Conservation (phyloP, 1,140 invertebrate genomes). For the Heliconius hermathena region DNA sequence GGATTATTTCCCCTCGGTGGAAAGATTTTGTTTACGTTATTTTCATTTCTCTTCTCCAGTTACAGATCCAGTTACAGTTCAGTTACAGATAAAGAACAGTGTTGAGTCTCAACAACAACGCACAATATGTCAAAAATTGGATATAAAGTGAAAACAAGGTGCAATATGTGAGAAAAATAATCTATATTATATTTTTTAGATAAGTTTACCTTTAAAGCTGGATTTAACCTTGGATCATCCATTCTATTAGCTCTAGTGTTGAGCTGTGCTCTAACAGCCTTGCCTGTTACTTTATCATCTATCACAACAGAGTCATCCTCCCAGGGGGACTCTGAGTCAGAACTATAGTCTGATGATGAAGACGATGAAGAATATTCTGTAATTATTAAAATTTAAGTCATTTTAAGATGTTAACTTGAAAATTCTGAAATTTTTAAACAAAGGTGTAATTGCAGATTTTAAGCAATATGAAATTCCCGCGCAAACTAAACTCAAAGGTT, state of each 20-base stretch:
- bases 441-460: neutral
- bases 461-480: slow-evolving; percentile 51
- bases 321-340: slow-evolving; percentile 70
- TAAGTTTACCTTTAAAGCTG: slow-evolving; percentile 56
- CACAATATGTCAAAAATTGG: no score
- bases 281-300: slow-evolving; percentile 49
- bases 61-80: no score
- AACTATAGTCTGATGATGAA: slow-evolving; percentile 74
- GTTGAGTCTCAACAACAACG: no score
- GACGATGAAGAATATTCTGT: slow-evolving; percentile 71
- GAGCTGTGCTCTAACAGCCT: slow-evolving; percentile 54
- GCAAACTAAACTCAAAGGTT: slow-evolving; percentile 34
- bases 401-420: neutral
- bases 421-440: neutral
- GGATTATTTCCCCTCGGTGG: no score
- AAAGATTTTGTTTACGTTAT: no score
- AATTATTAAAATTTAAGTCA: slow-evolving; percentile 3
- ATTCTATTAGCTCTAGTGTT: slow-evolving; percentile 68
- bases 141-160: no score
- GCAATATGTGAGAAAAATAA: no score
- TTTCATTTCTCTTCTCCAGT: no score
- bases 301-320: slow-evolving; percentile 73
- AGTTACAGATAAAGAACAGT: no score
- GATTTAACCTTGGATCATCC: slow-evolving; percentile 69
- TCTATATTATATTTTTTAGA: neutral